Percentiles rank a stretch among this genome's conserved stretches.
These are phyloP conservation scores for Oryzias sinensis DNA, from an alignment of 2,797 vertebrate species.

Conservation along the genomic window DNA sequence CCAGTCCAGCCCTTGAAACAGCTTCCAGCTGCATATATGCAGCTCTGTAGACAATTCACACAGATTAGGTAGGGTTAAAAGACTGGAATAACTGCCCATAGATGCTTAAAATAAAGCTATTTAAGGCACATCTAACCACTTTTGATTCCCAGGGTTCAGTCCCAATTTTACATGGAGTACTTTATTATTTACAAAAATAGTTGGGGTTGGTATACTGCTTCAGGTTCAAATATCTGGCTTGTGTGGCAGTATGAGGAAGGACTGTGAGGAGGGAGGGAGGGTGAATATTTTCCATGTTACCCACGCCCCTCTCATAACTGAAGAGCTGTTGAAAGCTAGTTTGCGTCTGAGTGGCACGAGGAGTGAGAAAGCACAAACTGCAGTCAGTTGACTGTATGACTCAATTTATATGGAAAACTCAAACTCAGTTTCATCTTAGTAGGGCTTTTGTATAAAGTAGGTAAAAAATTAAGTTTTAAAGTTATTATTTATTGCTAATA, in stretches of 20 bases:
- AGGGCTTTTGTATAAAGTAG: background rate
- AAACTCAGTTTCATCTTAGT: background rate
- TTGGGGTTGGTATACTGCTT: conserved; percentile 31
- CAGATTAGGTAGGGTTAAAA: conserved; percentile 62
- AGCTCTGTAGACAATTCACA: conserved; percentile 54
- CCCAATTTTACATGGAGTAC: conserved; percentile 56
- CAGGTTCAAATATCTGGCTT: conserved; percentile 61
- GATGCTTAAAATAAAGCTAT: conserved; percentile 49
- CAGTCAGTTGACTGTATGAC: background rate
- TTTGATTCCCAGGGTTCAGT: conserved; percentile 69
- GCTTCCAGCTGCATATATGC: conserved; percentile 27
- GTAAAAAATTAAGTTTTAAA: background rate
- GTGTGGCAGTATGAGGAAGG: conserved; percentile 21
- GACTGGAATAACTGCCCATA: conserved; percentile 40
- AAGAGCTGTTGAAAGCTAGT: conserved; percentile 72
- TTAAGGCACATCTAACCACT: conserved; percentile 39
- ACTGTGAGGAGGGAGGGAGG: conserved; percentile 28
- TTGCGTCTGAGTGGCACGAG: conserved; percentile 59
- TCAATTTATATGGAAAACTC: conserved; percentile 4
- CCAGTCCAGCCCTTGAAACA: conserved; percentile 42
- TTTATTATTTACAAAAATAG: conserved; percentile 51
- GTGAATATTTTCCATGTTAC: conserved; percentile 70
- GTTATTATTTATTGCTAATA: too few relatives aligned
- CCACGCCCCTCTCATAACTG: conserved; percentile 49
- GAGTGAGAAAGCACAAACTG: conserved; percentile 17